Evolutionary conservation across 2,888 invertebrate species (phyloP).

Genomic region (Rotaria magnacalcarata): DNA sequence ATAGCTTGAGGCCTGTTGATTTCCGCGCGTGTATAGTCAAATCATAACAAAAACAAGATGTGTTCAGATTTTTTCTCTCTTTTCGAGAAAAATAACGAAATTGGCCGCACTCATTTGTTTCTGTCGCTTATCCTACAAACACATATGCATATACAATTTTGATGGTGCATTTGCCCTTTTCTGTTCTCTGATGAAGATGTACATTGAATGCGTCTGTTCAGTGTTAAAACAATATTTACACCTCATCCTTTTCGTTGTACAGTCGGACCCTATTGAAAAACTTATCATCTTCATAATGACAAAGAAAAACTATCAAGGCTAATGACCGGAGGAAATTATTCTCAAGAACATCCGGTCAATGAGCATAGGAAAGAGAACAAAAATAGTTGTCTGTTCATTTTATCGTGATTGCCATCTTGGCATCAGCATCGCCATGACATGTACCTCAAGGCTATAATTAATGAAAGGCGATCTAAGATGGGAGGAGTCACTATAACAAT

Average conservation of each 20-base stretch:
- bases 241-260: not conserved
- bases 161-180: slow-evolving; percentile 7
- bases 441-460: not conserved
- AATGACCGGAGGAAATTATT: not conserved
- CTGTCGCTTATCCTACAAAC: not conserved
- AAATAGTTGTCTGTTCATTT: not conserved
- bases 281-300: not conserved
- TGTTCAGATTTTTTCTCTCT: not conserved
- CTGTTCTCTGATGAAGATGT: slow-evolving; percentile 2
- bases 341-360: slow-evolving; percentile 1
- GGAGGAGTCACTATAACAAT: not conserved
- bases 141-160: not conserved
- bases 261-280: not conserved
- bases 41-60: slow-evolving; percentile 31
- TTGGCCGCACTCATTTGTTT: not conserved
- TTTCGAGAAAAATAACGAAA: not conserved
- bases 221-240: slow-evolving; percentile 23
- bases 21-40: not conserved
- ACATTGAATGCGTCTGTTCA: slow-evolving; percentile 1
- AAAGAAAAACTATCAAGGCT: not conserved
- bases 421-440: not conserved
- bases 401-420: not conserved
- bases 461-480: not conserved
- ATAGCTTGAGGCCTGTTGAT: slow-evolving; percentile 9
- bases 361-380: not conserved